These are phyloP conservation scores for Akabosia matsudoensis DNA, from an alignment of 1,140 invertebrate species.

Conservation along the genomic window DNA sequence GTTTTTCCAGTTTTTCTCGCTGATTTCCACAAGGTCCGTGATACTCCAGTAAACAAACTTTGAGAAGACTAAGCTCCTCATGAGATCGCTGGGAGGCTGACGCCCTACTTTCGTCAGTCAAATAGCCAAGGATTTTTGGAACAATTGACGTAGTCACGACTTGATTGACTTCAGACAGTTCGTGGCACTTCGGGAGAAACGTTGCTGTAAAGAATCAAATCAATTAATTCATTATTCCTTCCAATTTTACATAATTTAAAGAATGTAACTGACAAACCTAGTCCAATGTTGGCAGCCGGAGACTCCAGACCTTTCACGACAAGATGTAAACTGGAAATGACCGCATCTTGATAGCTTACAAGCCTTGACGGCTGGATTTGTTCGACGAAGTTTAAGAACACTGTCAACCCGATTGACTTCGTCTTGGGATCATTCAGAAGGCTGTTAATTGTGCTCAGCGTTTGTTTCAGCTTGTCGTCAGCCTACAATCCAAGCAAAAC, in stretches of 20 bases:
- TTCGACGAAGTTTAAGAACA: constrained; percentile 26
- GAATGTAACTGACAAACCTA: not conserved
- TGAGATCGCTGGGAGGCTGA: not conserved
- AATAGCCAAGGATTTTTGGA: constrained; percentile 32
- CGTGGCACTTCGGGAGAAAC: constrained; percentile 34
- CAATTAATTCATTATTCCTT: too few relatives aligned
- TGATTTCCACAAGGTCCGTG: constrained; percentile 42
- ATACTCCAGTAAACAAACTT: constrained; percentile 36
- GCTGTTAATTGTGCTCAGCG: constrained; percentile 28
- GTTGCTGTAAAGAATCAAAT: constrained; percentile 32
- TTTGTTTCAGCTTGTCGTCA: constrained; percentile 34
- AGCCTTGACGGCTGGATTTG: constrained; percentile 22
- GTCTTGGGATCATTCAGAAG: constrained; percentile 38
- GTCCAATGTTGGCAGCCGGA: not conserved
- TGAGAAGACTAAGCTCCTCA: constrained; percentile 32
- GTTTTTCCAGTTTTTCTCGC: constrained; percentile 39
- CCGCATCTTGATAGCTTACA: constrained; percentile 30
- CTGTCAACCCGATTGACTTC: constrained; percentile 28
- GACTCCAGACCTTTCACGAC: constrained; percentile 31
- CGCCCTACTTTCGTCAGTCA: constrained; percentile 18
- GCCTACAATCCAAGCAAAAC: constrained; percentile 27
- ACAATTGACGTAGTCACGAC: constrained; percentile 25
- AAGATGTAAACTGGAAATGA: constrained; percentile 34
- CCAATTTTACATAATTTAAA: not conserved
- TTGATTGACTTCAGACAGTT: constrained; percentile 35